Percentiles rank a stretch among this genome's conserved stretches.
phyloP scores from a whole-genome alignment of 92 coral and sea anemone genomes.

The Chrysogorgia sp. region DNA sequence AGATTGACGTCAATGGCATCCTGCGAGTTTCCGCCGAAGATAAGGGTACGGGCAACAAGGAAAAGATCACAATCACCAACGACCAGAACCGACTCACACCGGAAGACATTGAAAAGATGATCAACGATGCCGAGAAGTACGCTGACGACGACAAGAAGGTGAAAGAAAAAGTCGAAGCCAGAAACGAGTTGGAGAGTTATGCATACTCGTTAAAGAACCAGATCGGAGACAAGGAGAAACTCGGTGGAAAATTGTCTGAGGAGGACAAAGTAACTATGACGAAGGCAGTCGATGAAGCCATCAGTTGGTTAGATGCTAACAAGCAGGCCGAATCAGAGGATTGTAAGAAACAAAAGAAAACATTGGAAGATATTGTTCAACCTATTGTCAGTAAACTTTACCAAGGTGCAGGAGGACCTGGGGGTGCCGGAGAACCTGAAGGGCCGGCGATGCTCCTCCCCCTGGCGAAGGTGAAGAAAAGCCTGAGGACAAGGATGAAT shows the following conservation, averaged over 20 bases:
- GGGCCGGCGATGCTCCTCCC: slow-evolving; percentile 72
- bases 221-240: slow-evolving; percentile 95
- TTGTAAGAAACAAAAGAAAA: slow-evolving; percentile 89
- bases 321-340: slow-evolving; percentile 88
- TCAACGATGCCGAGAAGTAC: slow-evolving; percentile 96
- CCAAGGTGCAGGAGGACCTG: slow-evolving; percentile 92
- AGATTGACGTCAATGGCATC: slow-evolving; percentile 97
- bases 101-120: slow-evolving; percentile 98
- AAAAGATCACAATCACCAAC: slow-evolving; percentile 96
- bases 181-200: slow-evolving; percentile 95
- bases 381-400: slow-evolving; percentile 97
- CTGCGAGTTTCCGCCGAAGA: slow-evolving; percentile 98
- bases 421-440: slow-evolving; percentile 67
- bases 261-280: slow-evolving; percentile 91
- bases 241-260: slow-evolving; percentile 95
- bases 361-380: slow-evolving; percentile 92
- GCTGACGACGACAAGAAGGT: slow-evolving; percentile 98
- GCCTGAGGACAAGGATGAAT: slow-evolving; percentile 98
- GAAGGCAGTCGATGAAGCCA: slow-evolving; percentile 86
- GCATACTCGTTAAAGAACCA: slow-evolving; percentile 96
- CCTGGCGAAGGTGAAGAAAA: slow-evolving; percentile 68
- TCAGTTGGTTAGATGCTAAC: slow-evolving; percentile 94
- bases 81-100: slow-evolving; percentile 98
- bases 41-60: slow-evolving; percentile 98
- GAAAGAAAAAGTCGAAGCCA: slow-evolving; percentile 87